phyloP scores from a whole-genome alignment of 2,113 vertebrate genomes.

The Microtus pennsylvanicus region DNA sequence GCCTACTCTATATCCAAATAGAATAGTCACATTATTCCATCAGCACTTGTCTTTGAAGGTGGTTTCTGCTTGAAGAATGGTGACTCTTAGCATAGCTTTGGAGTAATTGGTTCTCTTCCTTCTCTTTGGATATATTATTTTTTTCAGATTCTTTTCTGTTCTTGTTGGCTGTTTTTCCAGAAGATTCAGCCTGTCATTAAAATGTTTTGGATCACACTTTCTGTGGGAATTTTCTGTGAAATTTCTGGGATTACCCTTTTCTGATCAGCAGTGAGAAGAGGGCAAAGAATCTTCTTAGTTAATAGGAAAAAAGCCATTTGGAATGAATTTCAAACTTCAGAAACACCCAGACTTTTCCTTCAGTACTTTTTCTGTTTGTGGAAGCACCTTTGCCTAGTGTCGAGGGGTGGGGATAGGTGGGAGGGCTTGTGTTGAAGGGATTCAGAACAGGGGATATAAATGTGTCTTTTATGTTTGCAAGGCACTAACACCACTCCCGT shows the following conservation, averaged over 20 bases:
- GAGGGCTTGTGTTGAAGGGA: constrained; percentile 85
- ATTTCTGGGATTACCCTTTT: constrained; percentile 60
- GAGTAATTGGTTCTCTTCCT: constrained; percentile 56
- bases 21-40: constrained; percentile 64
- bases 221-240: constrained; percentile 58
- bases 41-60: constrained; percentile 71
- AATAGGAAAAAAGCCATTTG: constrained; percentile 52
- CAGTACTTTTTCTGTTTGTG: constrained; percentile 71
- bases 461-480: constrained; percentile 88
- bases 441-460: constrained; percentile 85
- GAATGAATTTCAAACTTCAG: constrained; percentile 71
- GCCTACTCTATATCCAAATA: constrained; percentile 57
- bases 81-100: constrained; percentile 65
- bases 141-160: constrained; percentile 60
- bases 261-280: constrained; percentile 60
- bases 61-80: constrained; percentile 74
- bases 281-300: constrained; percentile 69
- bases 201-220: constrained; percentile 64
- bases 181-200: constrained; percentile 70
- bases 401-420: constrained; percentile 77
- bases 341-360: constrained; percentile 70
- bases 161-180: constrained; percentile 72
- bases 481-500: constrained; percentile 99
- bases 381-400: constrained; percentile 68
- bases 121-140: constrained; percentile 33